A percentile compares a stretch with the other conserved stretches of the same genome.
Evolutionary conservation across 1,140 invertebrate species (phyloP).

Genomic region (Euura lappo): DNA sequence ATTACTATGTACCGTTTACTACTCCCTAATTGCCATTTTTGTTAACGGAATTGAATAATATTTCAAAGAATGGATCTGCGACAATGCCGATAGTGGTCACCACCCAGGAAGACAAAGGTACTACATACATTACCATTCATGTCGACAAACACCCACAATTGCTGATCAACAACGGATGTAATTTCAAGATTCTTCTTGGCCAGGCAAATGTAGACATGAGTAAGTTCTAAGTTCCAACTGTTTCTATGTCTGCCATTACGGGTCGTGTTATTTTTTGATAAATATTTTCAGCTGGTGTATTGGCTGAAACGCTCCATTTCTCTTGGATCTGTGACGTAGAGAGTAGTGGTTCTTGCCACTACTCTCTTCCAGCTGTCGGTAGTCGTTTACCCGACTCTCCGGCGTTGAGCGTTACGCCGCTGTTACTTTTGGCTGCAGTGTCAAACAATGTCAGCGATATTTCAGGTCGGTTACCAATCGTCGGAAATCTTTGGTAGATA

Average conservation of each 20-base stretch:
- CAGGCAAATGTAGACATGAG: conserved; percentile 43
- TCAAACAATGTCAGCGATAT: conserved; percentile 29
- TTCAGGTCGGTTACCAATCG: conserved; percentile 27
- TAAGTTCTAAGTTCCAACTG: conserved; percentile 17
- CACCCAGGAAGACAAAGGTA: conserved; percentile 63
- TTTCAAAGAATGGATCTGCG: conserved; percentile 37
- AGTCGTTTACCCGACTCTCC: conserved; percentile 50
- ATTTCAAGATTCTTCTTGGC: conserved; percentile 50
- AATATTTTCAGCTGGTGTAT: conserved; percentile 29
- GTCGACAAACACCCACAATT: conserved; percentile 66
- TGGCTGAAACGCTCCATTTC: conserved; percentile 50
- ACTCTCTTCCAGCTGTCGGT: conserved; percentile 48
- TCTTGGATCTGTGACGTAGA: conserved; percentile 52
- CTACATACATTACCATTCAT: conserved; percentile 65
- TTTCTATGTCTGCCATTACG: not conserved
- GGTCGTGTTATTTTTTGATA: not conserved
- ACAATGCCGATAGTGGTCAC: conserved; percentile 60
- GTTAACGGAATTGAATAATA: not conserved
- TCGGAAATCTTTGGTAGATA: conserved; percentile 32
- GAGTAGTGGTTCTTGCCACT: conserved; percentile 43
- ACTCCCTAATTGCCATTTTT: not conserved
- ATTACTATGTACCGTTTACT: too few species aligned
- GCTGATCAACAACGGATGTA: conserved; percentile 61
- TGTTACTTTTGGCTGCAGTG: conserved; percentile 41
- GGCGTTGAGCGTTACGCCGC: conserved; percentile 24